Percentiles rank a stretch among this genome's conserved stretches.
Conservation (phyloP, 2,113 vertebrate genomes). For the Myotis brandtii region DNA sequence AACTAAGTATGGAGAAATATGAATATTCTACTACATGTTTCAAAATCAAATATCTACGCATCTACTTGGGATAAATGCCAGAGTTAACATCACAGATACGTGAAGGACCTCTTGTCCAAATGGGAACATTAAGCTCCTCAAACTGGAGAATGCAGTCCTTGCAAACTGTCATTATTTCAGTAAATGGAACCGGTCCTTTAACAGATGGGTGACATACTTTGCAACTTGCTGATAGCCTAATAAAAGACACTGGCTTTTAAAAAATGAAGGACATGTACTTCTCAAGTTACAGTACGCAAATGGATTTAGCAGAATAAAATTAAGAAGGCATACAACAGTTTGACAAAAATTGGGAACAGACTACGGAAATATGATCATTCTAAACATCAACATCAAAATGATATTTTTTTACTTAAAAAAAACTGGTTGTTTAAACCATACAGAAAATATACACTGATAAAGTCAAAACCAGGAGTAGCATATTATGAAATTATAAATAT, state of each 20-base stretch:
- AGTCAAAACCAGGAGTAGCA: slow-evolving; percentile 44
- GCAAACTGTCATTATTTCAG: slow-evolving; percentile 83
- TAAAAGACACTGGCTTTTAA: slow-evolving; percentile 87
- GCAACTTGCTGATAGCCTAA: slow-evolving; percentile 87
- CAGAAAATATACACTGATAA: slow-evolving; percentile 40
- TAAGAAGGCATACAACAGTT: slow-evolving; percentile 80
- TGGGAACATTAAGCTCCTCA: slow-evolving; percentile 80
- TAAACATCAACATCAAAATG: slow-evolving; percentile 67
- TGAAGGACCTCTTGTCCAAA: slow-evolving; percentile 83
- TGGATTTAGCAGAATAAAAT: slow-evolving; percentile 85
- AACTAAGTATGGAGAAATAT: slow-evolving; percentile 46
- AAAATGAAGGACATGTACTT: slow-evolving; percentile 86
- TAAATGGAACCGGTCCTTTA: slow-evolving; percentile 85
- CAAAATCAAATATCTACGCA: slow-evolving; percentile 83
- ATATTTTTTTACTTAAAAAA: slow-evolving; percentile 12
- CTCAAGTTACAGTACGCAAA: slow-evolving; percentile 85
- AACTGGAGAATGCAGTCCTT: slow-evolving; percentile 81
- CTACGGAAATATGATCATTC: slow-evolving; percentile 76
- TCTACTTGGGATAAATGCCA: slow-evolving; percentile 76
- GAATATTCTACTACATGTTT: slow-evolving; percentile 81
- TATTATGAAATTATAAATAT: slow-evolving; percentile 38
- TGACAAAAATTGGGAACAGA: slow-evolving; percentile 82
- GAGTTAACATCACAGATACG: slow-evolving; percentile 76
- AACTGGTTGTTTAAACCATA: slow-evolving; percentile 63
- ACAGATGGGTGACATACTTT: slow-evolving; percentile 86